These are phyloP conservation scores for Prochilodus magdalenae DNA, from an alignment of 2,113 vertebrate species.

Conservation along the genomic window DNA sequence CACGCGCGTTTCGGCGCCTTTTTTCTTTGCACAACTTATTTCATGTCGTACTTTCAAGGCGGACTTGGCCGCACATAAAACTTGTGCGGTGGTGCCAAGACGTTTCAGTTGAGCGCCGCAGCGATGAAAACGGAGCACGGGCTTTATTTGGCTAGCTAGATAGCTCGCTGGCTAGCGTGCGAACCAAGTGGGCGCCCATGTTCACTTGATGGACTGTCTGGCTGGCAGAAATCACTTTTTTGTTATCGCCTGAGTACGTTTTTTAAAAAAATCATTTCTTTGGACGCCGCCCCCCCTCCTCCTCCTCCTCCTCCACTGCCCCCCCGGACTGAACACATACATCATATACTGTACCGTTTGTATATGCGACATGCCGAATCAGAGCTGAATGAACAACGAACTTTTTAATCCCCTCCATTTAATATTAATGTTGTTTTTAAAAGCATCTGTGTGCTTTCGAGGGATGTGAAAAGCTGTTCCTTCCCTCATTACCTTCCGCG, in stretches of 20 bases:
- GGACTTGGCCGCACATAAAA: neutral
- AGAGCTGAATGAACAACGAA: neutral
- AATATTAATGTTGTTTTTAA: neutral
- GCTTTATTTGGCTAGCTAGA: slow-evolving; percentile 68
- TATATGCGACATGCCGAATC: neutral
- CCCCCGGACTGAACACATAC: neutral
- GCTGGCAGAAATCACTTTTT: too few species aligned
- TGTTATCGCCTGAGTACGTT: neutral
- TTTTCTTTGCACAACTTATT: neutral
- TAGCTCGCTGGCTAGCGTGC: slow-evolving; percentile 21
- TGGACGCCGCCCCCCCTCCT: neutral
- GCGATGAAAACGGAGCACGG: slow-evolving; percentile 22
- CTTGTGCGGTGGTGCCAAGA: slow-evolving; percentile 2
- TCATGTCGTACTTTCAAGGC: slow-evolving; percentile 33
- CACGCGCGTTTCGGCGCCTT: slow-evolving; percentile 43
- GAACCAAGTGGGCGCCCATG: neutral
- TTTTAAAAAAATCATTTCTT: neutral
- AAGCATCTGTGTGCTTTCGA: slow-evolving; percentile 24
- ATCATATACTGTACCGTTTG: neutral
- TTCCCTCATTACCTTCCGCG: slow-evolving; percentile 36
- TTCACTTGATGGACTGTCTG: slow-evolving; percentile 1
- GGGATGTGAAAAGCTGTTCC: slow-evolving; percentile 47
- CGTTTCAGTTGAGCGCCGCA: slow-evolving; percentile 53
- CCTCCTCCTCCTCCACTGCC: neutral
- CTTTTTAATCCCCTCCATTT: neutral